Evolutionary conservation across 2,888 invertebrate genomes (phyloP).

Genomic region (Pilophorus perplexus): DNA sequence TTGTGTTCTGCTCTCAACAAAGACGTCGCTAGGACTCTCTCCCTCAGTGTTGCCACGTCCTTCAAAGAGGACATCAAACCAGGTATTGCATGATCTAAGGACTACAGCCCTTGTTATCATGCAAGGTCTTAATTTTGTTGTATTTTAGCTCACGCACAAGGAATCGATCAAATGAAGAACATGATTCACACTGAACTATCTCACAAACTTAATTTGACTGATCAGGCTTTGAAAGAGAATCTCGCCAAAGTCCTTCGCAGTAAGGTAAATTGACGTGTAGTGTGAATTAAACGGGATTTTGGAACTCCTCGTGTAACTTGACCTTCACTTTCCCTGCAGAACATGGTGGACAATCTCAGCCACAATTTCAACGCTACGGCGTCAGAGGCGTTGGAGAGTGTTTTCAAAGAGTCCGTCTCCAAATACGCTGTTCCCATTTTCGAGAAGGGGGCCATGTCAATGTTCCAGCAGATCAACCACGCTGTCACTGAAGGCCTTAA

Average conservation of each 20-base stretch:
- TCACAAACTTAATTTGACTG: conserved; percentile 69
- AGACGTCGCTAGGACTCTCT: background rate
- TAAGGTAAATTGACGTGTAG: conserved; percentile 62
- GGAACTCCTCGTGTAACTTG: no score
- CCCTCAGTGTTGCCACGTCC: conserved; percentile 44
- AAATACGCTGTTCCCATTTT: conserved; percentile 78
- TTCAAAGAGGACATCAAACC: conserved; percentile 52
- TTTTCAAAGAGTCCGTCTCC: conserved; percentile 74
- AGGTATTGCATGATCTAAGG: no score
- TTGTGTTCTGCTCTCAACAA: conserved; percentile 4
- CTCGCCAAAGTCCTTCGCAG: conserved; percentile 75
- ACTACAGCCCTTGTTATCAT: no score
- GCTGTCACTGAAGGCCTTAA: conserved; percentile 83
- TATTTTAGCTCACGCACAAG: conserved; percentile 54
- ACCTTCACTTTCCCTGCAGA: no score
- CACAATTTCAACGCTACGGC: conserved; percentile 34
- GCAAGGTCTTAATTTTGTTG: no score
- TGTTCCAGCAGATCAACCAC: conserved; percentile 87
- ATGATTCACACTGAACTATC: conserved; percentile 72
- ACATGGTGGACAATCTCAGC: conserved; percentile 32
- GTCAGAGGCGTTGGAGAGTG: conserved; percentile 56
- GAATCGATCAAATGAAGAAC: conserved; percentile 70
- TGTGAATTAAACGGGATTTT: no score
- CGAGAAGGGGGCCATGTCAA: conserved; percentile 79
- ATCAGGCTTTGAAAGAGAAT: conserved; percentile 73